phyloP scores from a whole-genome alignment of 2,888 invertebrate genomes.

The Cenopis cana region DNA sequence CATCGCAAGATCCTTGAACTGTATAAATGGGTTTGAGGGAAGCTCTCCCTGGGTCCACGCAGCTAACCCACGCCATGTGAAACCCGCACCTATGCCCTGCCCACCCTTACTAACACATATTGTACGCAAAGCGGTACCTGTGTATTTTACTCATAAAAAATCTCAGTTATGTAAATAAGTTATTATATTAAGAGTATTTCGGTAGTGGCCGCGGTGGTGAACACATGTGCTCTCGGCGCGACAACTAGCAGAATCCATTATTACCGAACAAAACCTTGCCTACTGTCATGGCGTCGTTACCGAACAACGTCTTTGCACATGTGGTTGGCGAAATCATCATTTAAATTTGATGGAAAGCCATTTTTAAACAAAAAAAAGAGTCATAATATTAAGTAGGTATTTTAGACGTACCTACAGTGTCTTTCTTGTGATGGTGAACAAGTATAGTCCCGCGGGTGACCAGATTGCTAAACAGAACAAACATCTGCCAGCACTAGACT shows the following conservation, averaged over 20 bases:
- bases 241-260: too few relatives aligned
- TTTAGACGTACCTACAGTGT: background rate
- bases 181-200: too few relatives aligned
- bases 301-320: too few relatives aligned
- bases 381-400: too few relatives aligned
- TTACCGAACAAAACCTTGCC: too few relatives aligned
- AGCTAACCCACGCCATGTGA: background rate
- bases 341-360: too few relatives aligned
- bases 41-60: constrained; percentile 6
- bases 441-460: background rate
- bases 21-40: background rate
- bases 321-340: too few relatives aligned
- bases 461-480: background rate
- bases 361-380: too few relatives aligned
- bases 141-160: background rate
- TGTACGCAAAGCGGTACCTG: too few relatives aligned
- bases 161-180: background rate
- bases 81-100: background rate
- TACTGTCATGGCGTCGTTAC: too few relatives aligned
- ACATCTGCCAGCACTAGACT: background rate
- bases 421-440: background rate
- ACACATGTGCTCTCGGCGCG: too few relatives aligned
- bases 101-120: background rate
- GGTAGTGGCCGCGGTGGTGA: too few relatives aligned
- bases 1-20: background rate